Conservation (phyloP, 2,113 vertebrate species). For the Tringa solitaria region DNA sequence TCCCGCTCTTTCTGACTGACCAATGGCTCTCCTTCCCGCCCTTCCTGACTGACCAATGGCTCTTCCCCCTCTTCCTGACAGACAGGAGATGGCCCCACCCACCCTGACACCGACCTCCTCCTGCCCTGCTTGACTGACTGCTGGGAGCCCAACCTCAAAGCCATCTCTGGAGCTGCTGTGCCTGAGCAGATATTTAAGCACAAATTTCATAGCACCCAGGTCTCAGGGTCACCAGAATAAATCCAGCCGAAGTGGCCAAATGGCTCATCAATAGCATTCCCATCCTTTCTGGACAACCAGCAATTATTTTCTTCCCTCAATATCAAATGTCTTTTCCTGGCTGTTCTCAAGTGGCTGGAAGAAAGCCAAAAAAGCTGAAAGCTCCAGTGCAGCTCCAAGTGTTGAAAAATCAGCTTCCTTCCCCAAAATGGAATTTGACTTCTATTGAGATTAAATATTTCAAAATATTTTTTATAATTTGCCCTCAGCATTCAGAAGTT, state of each 20-base stretch:
- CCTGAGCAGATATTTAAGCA: neutral
- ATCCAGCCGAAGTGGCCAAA: neutral
- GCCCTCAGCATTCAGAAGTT: neutral
- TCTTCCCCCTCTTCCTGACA: neutral
- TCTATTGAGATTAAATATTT: neutral
- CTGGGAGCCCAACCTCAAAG: neutral
- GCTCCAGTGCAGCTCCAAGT: neutral
- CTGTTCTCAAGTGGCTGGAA: neutral
- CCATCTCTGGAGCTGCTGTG: accelerated
- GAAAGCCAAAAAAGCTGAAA: neutral
- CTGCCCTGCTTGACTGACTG: accelerated
- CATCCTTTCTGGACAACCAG: neutral
- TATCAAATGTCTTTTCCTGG: neutral
- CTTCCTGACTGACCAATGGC: neutral
- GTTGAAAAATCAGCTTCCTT: neutral
- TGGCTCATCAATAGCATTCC: neutral
- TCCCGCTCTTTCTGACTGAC: neutral
- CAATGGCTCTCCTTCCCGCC: neutral
- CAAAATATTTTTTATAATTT: neutral
- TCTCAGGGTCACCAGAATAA: neutral
- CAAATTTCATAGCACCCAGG: neutral
- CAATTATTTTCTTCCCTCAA: neutral
- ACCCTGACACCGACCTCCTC: accelerated
- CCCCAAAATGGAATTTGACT: neutral
- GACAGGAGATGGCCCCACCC: neutral